Base-by-base conservation (phyloP, 1,140 invertebrate genomes). In the Platorchestia sp. region DNA sequence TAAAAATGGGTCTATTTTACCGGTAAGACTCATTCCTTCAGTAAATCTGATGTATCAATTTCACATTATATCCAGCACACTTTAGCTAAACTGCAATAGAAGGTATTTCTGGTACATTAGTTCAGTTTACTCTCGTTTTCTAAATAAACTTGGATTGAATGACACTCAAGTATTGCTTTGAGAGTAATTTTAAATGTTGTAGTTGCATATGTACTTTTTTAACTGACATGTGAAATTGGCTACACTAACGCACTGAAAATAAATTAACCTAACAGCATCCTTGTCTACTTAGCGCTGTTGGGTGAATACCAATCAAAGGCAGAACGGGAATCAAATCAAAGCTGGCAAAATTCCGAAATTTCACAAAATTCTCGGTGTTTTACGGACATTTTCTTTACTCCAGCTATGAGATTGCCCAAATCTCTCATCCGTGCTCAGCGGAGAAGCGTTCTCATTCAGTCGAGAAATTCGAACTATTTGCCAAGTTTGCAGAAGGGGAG, bases 381-480 rank as follows among this genome's bases (percentile, higher is more conserved):
- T 75, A 36, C 59, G 1, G 36, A 75, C 36, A 75, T 75, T 75
- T 75, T 75, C 59, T 27, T 75, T 22, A 36, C 59, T 75, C 36
- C 59, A 75, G 59, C 36, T 75, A 75, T 75, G 59, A 75, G 27
- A 75, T 10, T 36, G 59, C 27, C 14, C 36, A 3, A 42, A 14
- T 5, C 27, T 42, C 41, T 44, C 41, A 36, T 89, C 87, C 41
- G 14, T 41, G 5, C 5, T 22, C 91, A 93, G 45, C 91, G n/a
- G 27, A 14, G 45, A 5, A 45, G 40, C 91, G 41, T 47, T 45
- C 91, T 93, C 91, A 93, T 40, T 93, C 91, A 93, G 91, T 44
- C 40, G 7, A 93, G 45, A 44, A 93, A 93, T 93, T 93, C 45
- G 41, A 93, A 93, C 91, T 93, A 93, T 93, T 93, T 45, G 91